Evolutionary conservation across 2,888 invertebrate genomes (phyloP), one percentile per base, ranked within the genome.

Genomic region (Tiphia femorata): DNA sequence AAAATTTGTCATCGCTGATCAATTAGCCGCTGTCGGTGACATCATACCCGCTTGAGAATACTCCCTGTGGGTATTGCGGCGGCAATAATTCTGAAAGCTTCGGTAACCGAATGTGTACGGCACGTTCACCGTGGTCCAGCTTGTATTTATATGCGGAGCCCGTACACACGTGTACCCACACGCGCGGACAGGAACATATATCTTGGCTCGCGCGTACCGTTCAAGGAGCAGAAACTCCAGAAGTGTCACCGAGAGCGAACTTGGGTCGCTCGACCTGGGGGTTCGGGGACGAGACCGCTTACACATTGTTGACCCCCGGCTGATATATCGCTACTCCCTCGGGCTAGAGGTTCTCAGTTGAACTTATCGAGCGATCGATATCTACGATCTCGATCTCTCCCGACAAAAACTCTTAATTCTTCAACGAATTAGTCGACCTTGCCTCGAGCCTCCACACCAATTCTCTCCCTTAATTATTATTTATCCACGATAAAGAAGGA

Each of bases 231-330:
- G 76, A 75, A 79, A 79, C 79, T 80, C 78, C 76, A 76, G 76
- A 79, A 80, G 80, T 80, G 79, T 80, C 81, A 76, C 78, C 63
- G 65, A 75, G 76, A 78, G 75, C 71, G 70, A 79, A 77, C 74
- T 78, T 76, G 72, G 72, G 70, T 75, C 72, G 69, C 64, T 66
- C 73, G 75, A 76, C 70, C 72, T 64, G 75, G 67, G 64, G 67
- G 66, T 63, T 67, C 65, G 70, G 52, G 61, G 55, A 70, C 68
- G 72, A 53, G 67, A 70, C 67, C 68, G 71, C 77, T 77, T 78
- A 80, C 76, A 79, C 77, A 79, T 78, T 79, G 80, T 81, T 81
- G 79, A 80, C 79, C 78, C 75, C 72, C 58, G 70, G 62, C 71
- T 78, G 78, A 81, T 80, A 77, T 79, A 79, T 77, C 70, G 73